Evolutionary conservation across 2,113 vertebrate species (phyloP), one percentile per base, ranked within the genome.

Genomic region (Sterrhoptilus dennistouni): DNA sequence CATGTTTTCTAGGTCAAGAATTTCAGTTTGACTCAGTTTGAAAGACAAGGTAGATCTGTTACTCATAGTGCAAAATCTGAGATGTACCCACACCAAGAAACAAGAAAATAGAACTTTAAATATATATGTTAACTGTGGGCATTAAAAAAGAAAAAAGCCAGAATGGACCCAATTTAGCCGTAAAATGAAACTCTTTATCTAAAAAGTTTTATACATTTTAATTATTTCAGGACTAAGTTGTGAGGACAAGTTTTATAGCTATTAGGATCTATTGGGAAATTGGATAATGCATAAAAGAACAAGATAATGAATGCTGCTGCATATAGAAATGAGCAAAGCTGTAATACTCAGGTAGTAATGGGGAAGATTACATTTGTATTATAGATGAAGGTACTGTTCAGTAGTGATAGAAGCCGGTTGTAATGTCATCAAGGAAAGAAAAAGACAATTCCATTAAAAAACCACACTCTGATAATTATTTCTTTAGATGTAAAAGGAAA

Each of bases 101-200:
- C 6, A 85, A 87, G 54, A 96, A 94, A 96, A 93, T 35, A 87
- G 29, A 31, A 12, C 8, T 92, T 90, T 96, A 95, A 94, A 95
- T 81, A 79, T 61, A 14, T 21, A 29, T 64, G 47, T 61, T 94
- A 92, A 72, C 29, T 80, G 23, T 31, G 23, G 14, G 29, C 40
- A 89, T 81, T 23, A 47, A 94, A 93, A 86, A 72, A 28, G 25
- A 47, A 94, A 94, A 83, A 72, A 28, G 2, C 8, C 35, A 54
- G 56, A 88, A 72, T 23, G 11, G 44, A 65, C 16, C n/a, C 47
- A 49, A 89, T 87, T 92, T 87, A 85, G 28, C 63, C 45, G 63
- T 89, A 94, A 96, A 95, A 84, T 61, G 12, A 57, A 93, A 76
- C 38, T n/a, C 10, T 84, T 59, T 57, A 66, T 88, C 56, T 89